Conservation (phyloP, 1,140 invertebrate genomes). For the Triops cancriformis region DNA sequence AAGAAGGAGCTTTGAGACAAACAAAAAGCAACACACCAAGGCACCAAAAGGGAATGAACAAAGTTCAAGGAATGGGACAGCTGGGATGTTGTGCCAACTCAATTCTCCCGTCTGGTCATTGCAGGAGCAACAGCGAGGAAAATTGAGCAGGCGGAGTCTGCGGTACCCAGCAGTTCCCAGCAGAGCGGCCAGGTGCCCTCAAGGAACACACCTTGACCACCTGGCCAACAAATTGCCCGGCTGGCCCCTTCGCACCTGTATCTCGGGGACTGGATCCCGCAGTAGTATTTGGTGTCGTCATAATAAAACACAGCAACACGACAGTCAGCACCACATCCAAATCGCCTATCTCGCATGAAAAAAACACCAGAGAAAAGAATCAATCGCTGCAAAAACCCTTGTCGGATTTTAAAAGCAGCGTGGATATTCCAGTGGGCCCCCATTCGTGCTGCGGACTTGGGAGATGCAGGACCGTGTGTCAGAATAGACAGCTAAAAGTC, state of each 20-base stretch:
- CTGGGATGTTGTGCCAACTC: conserved; percentile 8
- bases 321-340: background rate
- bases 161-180: conserved; percentile 1
- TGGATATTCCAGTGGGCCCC: background rate
- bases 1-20: background rate
- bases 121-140: conserved; percentile 7
- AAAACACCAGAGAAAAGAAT: background rate
- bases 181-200: conserved; percentile 11
- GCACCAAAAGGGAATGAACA: background rate
- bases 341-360: background rate
- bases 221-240: conserved; percentile 12
- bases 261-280: background rate
- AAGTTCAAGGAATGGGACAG: conserved; percentile 13
- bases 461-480: background rate
- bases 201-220: conserved; percentile 12
- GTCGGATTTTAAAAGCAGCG: background rate
- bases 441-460: background rate
- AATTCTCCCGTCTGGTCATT: conserved; percentile 6
- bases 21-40: background rate
- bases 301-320: background rate
- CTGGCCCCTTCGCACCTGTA: conserved; percentile 3
- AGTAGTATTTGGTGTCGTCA: background rate
- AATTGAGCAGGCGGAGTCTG: conserved; percentile 12
- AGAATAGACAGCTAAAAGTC: background rate
- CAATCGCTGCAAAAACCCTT: background rate